phyloP scores from a whole-genome alignment of 2,888 invertebrate genomes.

The Leptinotarsa peninsularis region DNA sequence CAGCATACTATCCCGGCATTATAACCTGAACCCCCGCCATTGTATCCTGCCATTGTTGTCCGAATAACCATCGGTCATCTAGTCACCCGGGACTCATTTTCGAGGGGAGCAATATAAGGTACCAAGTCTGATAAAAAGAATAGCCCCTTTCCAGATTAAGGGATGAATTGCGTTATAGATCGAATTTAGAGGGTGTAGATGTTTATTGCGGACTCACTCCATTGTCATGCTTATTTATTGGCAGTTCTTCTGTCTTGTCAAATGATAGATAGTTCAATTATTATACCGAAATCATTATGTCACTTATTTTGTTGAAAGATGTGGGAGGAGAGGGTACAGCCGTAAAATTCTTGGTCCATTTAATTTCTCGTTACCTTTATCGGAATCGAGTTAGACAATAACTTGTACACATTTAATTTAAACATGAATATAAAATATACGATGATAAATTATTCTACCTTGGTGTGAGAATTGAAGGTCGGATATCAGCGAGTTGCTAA shows the following conservation, averaged over 20 bases:
- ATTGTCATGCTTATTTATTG: slow-evolving; percentile 1
- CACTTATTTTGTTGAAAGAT: background rate
- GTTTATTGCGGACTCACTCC: background rate
- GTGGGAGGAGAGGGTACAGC: no score
- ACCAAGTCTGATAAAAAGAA: slow-evolving; percentile 48
- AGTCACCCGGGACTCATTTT: slow-evolving; percentile 20
- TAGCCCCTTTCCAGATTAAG: slow-evolving; percentile 49
- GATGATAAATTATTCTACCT: no score
- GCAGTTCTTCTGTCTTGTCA: background rate
- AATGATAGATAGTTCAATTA: slow-evolving; percentile 6
- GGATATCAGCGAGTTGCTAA: no score
- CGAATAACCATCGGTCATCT: slow-evolving; percentile 45
- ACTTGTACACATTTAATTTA: no score
- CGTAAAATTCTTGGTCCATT: no score
- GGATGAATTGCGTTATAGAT: slow-evolving; percentile 47
- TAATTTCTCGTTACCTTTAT: no score
- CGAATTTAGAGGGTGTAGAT: slow-evolving; percentile 31
- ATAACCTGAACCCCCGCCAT: slow-evolving; percentile 34
- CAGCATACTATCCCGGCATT: slow-evolving; percentile 36
- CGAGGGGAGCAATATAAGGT: slow-evolving; percentile 3
- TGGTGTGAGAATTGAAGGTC: no score
- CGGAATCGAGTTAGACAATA: no score
- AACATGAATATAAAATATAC: no score
- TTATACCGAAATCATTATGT: background rate
- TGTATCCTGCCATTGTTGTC: slow-evolving; percentile 39